Percentiles rank a stretch among this genome's conserved stretches.
Conservation (phyloP, 2,113 vertebrate genomes). For the Actenoides lindsayi region DNA sequence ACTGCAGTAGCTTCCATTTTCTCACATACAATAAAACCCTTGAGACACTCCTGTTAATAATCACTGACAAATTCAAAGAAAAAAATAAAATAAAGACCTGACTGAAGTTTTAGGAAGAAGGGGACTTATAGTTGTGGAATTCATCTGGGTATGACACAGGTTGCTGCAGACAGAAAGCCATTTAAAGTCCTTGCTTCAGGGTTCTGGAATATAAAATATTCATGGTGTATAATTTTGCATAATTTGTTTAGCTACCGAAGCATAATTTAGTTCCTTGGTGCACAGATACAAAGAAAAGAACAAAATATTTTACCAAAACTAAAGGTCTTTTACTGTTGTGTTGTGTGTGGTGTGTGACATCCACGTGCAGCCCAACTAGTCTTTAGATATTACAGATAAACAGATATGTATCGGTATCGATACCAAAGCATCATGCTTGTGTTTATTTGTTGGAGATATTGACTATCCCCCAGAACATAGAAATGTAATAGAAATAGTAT, state of each 20-base stretch:
- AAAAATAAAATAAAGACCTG: constrained; percentile 30
- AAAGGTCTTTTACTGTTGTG: not conserved
- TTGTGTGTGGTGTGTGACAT: not conserved
- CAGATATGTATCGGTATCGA: not conserved
- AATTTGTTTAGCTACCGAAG: constrained; percentile 79
- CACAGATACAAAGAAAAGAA: constrained; percentile 57
- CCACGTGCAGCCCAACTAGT: not conserved
- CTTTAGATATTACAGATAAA: not conserved
- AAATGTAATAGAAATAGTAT: no score
- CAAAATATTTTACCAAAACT: not conserved
- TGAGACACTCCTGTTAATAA: constrained; percentile 50
- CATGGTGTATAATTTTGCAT: constrained; percentile 79
- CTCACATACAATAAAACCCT: constrained; percentile 37
- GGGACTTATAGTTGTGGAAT: constrained; percentile 55
- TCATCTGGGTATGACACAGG: constrained; percentile 61
- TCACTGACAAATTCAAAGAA: constrained; percentile 34
- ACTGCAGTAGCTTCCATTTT: constrained; percentile 15
- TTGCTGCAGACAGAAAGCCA: constrained; percentile 71
- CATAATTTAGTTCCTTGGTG: constrained; percentile 73
- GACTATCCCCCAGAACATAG: not conserved
- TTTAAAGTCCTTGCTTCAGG: constrained; percentile 73
- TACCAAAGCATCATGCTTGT: not conserved
- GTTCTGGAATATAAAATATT: constrained; percentile 79
- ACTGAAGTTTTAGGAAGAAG: constrained; percentile 54
- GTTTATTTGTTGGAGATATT: not conserved